These are phyloP conservation scores for Druon quercuslanigerum DNA, from an alignment of 1,140 invertebrate genomes.

Conservation along the genomic window DNA sequence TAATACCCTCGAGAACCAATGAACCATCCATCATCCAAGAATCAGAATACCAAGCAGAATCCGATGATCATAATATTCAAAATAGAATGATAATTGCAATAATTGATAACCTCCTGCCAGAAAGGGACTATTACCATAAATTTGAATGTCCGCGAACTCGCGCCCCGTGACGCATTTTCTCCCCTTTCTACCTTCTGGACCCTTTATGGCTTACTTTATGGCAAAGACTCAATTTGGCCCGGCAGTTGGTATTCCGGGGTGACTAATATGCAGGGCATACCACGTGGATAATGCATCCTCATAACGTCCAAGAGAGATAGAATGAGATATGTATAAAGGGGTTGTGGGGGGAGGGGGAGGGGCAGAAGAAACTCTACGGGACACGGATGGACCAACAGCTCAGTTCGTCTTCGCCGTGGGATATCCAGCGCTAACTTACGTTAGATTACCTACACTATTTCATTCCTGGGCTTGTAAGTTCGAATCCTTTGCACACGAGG, in stretches of 20 bases:
- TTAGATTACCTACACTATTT: slow-evolving; percentile 50
- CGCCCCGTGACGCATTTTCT: slow-evolving; percentile 27
- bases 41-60: no score
- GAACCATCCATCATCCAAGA: no score
- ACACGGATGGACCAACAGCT: slow-evolving; percentile 51
- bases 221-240: slow-evolving; percentile 73
- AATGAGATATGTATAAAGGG: slow-evolving; percentile 34
- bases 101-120: slow-evolving; percentile 67
- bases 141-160: slow-evolving; percentile 68
- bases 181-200: slow-evolving; percentile 37
- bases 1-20: no score
- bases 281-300: slow-evolving; percentile 51
- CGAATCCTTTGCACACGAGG: slow-evolving; percentile 37
- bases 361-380: slow-evolving; percentile 38
- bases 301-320: slow-evolving; percentile 47
- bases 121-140: slow-evolving; percentile 71
- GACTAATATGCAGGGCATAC: slow-evolving; percentile 61
- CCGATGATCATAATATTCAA: neutral
- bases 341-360: slow-evolving; percentile 32
- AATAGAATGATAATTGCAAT: neutral
- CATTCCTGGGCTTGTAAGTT: slow-evolving; percentile 43
- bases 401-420: slow-evolving; percentile 51
- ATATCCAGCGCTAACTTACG: slow-evolving; percentile 52
- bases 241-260: slow-evolving; percentile 64
- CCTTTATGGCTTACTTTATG: slow-evolving; percentile 73